phyloP scores from a whole-genome alignment of 2,797 vertebrate species.

The Tapirus indicus region DNA sequence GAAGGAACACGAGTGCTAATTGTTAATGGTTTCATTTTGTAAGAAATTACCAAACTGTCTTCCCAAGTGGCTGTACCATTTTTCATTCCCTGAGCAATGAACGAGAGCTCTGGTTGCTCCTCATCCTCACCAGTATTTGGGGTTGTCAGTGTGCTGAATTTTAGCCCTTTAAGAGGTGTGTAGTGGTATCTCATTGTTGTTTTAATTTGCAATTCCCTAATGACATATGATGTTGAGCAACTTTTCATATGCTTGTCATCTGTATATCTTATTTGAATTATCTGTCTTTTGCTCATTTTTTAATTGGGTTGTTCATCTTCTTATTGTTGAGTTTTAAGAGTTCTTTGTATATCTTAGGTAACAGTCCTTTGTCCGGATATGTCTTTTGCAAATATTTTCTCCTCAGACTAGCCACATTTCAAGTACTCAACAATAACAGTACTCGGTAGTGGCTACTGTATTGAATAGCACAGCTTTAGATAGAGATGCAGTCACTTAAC shows the following conservation, averaged over 20 bases:
- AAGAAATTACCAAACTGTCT: background rate
- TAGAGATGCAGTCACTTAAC: background rate
- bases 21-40: background rate
- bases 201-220: background rate
- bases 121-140: background rate
- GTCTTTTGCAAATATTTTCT: conserved; percentile 27
- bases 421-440: background rate
- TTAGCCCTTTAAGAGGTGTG: background rate
- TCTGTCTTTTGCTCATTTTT: background rate
- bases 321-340: conserved; percentile 1
- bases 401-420: background rate
- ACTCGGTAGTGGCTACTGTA: background rate
- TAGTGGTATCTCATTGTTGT: background rate
- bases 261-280: background rate
- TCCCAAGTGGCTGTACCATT: background rate
- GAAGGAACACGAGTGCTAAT: background rate
- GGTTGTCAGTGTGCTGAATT: background rate
- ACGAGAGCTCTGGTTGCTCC: background rate
- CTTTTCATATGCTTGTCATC: background rate
- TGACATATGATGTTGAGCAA: background rate
- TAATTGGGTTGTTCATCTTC: background rate
- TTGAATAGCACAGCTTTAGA: background rate
- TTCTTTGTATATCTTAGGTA: background rate
- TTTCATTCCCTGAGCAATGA: background rate
- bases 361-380: background rate